Conservation (phyloP, 1,140 invertebrate genomes). For the honey bee (Apis mellifera) region Amel_HAv3.1 CM009944.2:4418501-4419000, state of each 20-base stretch:
- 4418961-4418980: too few species aligned
- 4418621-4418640: neutral
- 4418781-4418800: too few species aligned
- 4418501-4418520: constrained; percentile 24
- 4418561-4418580: neutral
- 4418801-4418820: too few species aligned
- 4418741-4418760: too few species aligned
- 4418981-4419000: neutral
- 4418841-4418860: too few species aligned
- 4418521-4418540: constrained; percentile 14
- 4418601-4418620: neutral
- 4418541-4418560: neutral
- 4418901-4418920: too few species aligned
- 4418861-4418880: too few species aligned
- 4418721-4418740: neutral
- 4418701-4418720: neutral
- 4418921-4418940: too few species aligned
- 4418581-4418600: constrained; percentile 2
- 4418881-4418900: too few species aligned
- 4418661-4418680: neutral
- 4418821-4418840: too few species aligned
- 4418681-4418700: neutral
- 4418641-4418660: neutral
- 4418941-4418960: too few species aligned
- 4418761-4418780: too few species aligned